Evolutionary conservation across 2,888 invertebrate genomes (phyloP).

Genomic region (Leptopilina syphax): DNA sequence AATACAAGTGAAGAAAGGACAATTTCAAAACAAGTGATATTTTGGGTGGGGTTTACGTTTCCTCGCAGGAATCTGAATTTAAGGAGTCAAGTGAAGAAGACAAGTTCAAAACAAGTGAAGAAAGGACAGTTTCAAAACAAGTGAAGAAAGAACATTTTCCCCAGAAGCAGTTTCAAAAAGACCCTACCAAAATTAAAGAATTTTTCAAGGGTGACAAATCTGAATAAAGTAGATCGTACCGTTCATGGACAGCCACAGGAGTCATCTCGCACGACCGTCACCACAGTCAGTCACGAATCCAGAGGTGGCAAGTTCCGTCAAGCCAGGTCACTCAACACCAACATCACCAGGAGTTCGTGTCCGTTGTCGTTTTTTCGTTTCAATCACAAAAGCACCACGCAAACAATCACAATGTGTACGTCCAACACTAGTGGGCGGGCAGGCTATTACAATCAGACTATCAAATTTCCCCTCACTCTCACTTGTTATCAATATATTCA

Average conservation of each 20-base stretch:
- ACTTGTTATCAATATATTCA: neutral
- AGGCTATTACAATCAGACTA: neutral
- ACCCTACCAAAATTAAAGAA: no score
- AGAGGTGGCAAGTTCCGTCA: slow-evolving; percentile 1
- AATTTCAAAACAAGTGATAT: no score
- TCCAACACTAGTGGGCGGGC: slow-evolving; percentile 36
- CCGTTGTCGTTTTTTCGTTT: neutral
- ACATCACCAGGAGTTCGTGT: slow-evolving; percentile 33
- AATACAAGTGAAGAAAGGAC: no score
- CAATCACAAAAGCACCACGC: slow-evolving; percentile 15
- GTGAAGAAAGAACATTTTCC: no score
- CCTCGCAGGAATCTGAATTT: no score
- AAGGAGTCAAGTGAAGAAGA: no score
- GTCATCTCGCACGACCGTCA: slow-evolving; percentile 15
- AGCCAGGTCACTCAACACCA: slow-evolving; percentile 22
- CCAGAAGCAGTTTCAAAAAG: no score
- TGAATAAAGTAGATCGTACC: slow-evolving; percentile 18
- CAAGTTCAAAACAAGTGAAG: no score
- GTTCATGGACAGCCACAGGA: slow-evolving; percentile 4
- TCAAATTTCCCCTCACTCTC: slow-evolving; percentile 37
- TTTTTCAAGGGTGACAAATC: neutral
- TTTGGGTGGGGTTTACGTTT: no score
- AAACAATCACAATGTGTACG: neutral
- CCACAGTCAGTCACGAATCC: slow-evolving; percentile 30
- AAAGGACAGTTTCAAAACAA: no score